A percentile compares a stretch with the other conserved stretches of the same genome.
These are phyloP conservation scores for Oceanodroma leucorhoa DNA, from an alignment of 2,797 vertebrate genomes.

Conservation along the genomic window DNA sequence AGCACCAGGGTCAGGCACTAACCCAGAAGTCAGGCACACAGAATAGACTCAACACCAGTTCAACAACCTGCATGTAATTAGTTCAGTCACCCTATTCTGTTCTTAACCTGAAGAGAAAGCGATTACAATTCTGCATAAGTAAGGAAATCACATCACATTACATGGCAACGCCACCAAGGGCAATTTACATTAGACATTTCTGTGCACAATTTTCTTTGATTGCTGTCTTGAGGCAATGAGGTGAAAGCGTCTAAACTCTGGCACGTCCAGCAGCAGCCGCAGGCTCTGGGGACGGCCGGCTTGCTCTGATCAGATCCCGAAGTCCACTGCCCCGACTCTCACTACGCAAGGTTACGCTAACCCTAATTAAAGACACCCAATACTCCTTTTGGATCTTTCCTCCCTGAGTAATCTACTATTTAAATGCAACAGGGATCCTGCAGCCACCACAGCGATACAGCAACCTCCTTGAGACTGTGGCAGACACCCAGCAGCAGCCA, in stretches of 20 bases:
- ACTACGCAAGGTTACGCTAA: background rate
- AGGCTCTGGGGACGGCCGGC: background rate
- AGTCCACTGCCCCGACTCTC: background rate
- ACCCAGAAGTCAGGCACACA: background rate
- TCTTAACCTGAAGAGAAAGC: slow-evolving; percentile 60
- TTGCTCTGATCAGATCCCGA: background rate
- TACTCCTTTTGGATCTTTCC: background rate
- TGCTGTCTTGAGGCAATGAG: slow-evolving; percentile 51
- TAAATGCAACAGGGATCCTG: background rate
- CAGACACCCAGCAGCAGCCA: background rate
- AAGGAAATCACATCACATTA: slow-evolving; percentile 66
- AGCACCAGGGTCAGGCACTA: background rate
- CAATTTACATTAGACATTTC: slow-evolving; percentile 52
- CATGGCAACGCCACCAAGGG: slow-evolving; percentile 34
- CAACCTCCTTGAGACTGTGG: background rate
- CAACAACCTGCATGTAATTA: slow-evolving; percentile 54
- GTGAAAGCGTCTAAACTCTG: slow-evolving; percentile 12
- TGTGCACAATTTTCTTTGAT: slow-evolving; percentile 56
- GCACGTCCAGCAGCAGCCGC: background rate
- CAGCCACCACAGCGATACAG: background rate
- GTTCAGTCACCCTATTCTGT: slow-evolving; percentile 47
- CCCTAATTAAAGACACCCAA: background rate
- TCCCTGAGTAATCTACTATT: fast-evolving
- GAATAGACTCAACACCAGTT: slow-evolving; percentile 28
- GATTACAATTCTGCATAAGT: slow-evolving; percentile 43